A percentile compares a stretch with the other conserved stretches of the same genome.
phyloP scores from a whole-genome alignment of 2,888 invertebrate species.

The Phaedon cochleariae region DNA sequence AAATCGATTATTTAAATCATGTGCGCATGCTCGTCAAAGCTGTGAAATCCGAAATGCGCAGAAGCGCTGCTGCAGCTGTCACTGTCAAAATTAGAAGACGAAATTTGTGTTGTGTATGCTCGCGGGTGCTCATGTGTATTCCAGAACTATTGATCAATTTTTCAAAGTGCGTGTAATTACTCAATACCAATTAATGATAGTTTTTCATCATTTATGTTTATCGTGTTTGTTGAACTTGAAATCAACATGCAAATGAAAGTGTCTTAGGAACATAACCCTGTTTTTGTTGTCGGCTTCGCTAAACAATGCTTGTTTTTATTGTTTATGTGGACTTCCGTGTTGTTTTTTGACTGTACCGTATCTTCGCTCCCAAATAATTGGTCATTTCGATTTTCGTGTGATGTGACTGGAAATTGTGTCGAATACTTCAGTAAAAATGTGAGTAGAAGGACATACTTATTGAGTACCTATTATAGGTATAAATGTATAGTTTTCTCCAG shows the following conservation, averaged over 20 bases:
- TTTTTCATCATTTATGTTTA: background rate
- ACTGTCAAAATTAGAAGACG: conserved; percentile 48
- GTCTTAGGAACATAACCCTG: conserved; percentile 42
- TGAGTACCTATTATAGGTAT: no score
- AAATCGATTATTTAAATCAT: conserved; percentile 44
- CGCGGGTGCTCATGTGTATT: conserved; percentile 37
- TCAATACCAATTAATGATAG: background rate
- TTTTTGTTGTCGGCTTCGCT: conserved; percentile 32
- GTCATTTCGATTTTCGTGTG: background rate
- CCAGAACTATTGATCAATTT: conserved; percentile 45
- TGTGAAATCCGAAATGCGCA: conserved; percentile 32
- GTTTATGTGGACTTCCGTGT: conserved; percentile 29
- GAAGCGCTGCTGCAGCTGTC: conserved; percentile 34
- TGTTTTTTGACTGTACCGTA: conserved; percentile 14
- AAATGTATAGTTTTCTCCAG: no score
- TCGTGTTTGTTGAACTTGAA: conserved; percentile 1
- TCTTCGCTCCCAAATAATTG: background rate
- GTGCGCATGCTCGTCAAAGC: conserved; percentile 42
- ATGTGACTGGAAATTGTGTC: conserved; percentile 7
- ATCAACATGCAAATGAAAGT: conserved; percentile 33
- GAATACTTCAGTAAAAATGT: conserved; percentile 10
- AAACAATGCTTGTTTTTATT: conserved; percentile 33
- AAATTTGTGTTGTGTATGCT: conserved; percentile 46
- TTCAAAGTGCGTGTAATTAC: conserved; percentile 41
- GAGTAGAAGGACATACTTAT: conserved; percentile 2